phyloP scores from a whole-genome alignment of 37 sponge, comb jelly and placozoan species.

The Corticium candelabrum region DNA sequence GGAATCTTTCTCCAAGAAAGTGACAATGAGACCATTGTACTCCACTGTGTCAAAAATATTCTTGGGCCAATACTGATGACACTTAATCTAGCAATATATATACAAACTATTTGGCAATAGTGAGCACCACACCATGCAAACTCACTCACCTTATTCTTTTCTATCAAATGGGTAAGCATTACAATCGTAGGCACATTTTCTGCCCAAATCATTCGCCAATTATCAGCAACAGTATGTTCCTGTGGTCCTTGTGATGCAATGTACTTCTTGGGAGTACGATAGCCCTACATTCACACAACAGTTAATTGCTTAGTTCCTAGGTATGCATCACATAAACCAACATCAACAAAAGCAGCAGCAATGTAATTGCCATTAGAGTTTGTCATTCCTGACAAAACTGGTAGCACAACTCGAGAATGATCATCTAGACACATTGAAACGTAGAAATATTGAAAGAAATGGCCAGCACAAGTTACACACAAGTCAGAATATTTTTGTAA shows the following conservation, averaged over 20 bases:
- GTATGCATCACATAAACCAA: neutral
- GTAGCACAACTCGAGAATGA: conserved; percentile 25
- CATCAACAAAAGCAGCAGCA: conserved; percentile 5
- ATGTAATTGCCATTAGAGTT: neutral
- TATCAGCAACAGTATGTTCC: conserved; percentile 44
- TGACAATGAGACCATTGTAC: conserved; percentile 23
- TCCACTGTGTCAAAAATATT: conserved; percentile 14
- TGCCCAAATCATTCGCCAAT: conserved; percentile 74
- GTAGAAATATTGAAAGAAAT: neutral
- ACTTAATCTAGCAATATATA: conserved; percentile 54
- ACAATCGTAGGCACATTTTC: conserved; percentile 46
- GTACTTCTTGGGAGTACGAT: conserved; percentile 29
- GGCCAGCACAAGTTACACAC: conserved; percentile 11
- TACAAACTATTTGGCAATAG: too few species aligned
- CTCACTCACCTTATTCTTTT: conserved; percentile 44
- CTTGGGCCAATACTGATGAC: conserved; percentile 87
- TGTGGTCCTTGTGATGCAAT: conserved; percentile 76
- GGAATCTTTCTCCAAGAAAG: conserved; percentile 8
- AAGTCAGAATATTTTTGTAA: conserved; percentile 24
- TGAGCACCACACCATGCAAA: too few species aligned
- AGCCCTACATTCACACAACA: neutral
- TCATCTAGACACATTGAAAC: conserved; percentile 30
- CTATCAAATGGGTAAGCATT: conserved; percentile 61
- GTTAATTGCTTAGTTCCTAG: neutral
- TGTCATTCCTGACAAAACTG: neutral